Base-by-base conservation (phyloP, 2,888 invertebrate genomes). In the Hetaerina titia region DNA sequence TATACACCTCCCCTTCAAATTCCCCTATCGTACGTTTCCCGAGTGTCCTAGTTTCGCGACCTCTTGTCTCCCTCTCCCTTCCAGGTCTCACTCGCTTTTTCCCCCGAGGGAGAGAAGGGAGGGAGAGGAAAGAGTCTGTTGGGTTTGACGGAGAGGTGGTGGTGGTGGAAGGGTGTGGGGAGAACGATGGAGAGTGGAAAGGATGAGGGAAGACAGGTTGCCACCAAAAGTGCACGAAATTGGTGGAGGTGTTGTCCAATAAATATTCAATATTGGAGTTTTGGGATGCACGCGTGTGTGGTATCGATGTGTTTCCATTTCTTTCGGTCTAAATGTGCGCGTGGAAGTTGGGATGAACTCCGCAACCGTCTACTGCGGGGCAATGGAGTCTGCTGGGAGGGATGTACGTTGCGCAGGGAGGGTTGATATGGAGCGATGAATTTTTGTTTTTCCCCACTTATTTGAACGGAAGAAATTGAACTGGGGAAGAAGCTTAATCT, bases 261-360 rank as follows among this genome's bases (percentile, higher is more conserved):
- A 69, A 69, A 92, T 92, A 69, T 92, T 92, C 56, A 92, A 69
- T 74, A 92, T 92, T n/a, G 92, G 92, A 69, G 69, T 17, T 74
- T 31, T n/a, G 11, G 25, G 92, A 19, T 69, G 69, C 57, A 56
- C 74, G 69, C 57, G n/a, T 57, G 17, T 19, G 31, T 57, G 57
- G 57, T 8, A 15, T 45, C 45, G 89, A 56, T 60, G 57, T 64
- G 19, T 13, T 15, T 69, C 45, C 69, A 22, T 64, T 92, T n/a
- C 56, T 92, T n/a, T 74, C 74, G 25, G 74, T 74, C 74, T 81
- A 81, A 81, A 31, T 81, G 81, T 22, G 25, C 9, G 31, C 25
- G 31, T 15, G 81, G 81, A 81, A 81, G 81, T 81, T 81, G 31
- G 13, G 69, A 69, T 69, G n/a, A 69, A 69, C 69, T 69, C 69